These are phyloP conservation scores for Drosophila hydei DNA, from an alignment of 1,140 invertebrate genomes.

Conservation along the genomic window DNA sequence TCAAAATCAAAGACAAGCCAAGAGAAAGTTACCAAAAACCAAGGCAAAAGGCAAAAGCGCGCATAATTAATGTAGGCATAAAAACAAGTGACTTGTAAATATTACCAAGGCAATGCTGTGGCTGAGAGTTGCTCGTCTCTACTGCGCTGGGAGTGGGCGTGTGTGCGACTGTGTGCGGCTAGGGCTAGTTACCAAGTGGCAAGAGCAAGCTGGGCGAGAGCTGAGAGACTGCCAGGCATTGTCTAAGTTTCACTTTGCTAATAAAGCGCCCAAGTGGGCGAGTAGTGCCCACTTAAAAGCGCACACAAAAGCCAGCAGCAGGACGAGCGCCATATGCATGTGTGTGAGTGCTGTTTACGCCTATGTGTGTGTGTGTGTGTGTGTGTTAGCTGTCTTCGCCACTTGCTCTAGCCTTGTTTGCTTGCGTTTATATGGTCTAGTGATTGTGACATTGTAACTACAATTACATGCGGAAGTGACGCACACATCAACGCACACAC, in stretches of 20 bases:
- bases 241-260: constrained; percentile 70
- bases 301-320: constrained; percentile 55
- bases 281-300: constrained; percentile 76
- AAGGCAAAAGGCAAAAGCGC: constrained; percentile 64
- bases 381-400: constrained; percentile 27
- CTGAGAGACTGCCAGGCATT: constrained; percentile 19
- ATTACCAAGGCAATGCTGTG: constrained; percentile 69
- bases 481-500: constrained; percentile 73
- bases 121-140: constrained; percentile 19
- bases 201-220: constrained; percentile 30
- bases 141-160: constrained; percentile 16
- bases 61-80: constrained; percentile 82
- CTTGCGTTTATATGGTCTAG: constrained; percentile 77
- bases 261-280: constrained; percentile 71
- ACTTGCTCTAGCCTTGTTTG: constrained; percentile 35
- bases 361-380: constrained; percentile 18
- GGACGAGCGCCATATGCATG: constrained; percentile 2
- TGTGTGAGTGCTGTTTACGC: too few species aligned
- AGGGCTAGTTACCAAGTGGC: constrained; percentile 70
- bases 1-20: constrained; percentile 76
- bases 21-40: constrained; percentile 62
- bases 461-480: constrained; percentile 81
- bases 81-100: constrained; percentile 83
- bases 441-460: constrained; percentile 83
- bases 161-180: constrained; percentile 36